These are phyloP conservation scores for Subacronicta megacephala DNA, from an alignment of 2,888 invertebrate genomes.

Conservation along the genomic window DNA sequence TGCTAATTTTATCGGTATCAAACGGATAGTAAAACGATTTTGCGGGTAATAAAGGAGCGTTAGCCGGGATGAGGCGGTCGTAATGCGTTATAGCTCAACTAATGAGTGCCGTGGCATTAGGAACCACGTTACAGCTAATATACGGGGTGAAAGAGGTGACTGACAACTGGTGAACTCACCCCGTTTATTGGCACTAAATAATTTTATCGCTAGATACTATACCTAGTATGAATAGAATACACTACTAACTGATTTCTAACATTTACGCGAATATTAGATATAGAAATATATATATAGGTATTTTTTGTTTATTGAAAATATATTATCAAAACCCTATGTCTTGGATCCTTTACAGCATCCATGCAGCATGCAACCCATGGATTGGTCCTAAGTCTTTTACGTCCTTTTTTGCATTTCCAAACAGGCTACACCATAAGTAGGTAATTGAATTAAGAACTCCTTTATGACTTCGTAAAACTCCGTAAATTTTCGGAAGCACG, in stretches of 20 bases:
- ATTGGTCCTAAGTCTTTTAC: too few relatives aligned
- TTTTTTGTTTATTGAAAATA: too few relatives aligned
- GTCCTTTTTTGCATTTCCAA: background rate
- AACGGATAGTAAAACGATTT: conserved; percentile 45
- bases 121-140: conserved; percentile 2
- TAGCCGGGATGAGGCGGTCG: conserved; percentile 45
- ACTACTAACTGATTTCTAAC: background rate
- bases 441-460: background rate
- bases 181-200: background rate
- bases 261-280: too few relatives aligned
- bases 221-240: background rate
- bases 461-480: conserved; percentile 1
- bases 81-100: conserved; percentile 36
- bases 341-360: too few relatives aligned
- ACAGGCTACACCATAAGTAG: background rate
- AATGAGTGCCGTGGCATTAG: conserved; percentile 42
- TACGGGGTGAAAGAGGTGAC: conserved; percentile 18
- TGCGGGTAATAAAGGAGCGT: conserved; percentile 47
- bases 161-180: background rate
- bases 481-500: conserved; percentile 3
- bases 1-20: conserved; percentile 54
- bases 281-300: too few relatives aligned
- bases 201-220: background rate
- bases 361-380: too few relatives aligned
- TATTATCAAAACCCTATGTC: too few relatives aligned